Percentiles rank a stretch among this genome's conserved stretches.
phyloP scores from a whole-genome alignment of 2,888 invertebrate species.

The Patella ulyssiponensis region DNA sequence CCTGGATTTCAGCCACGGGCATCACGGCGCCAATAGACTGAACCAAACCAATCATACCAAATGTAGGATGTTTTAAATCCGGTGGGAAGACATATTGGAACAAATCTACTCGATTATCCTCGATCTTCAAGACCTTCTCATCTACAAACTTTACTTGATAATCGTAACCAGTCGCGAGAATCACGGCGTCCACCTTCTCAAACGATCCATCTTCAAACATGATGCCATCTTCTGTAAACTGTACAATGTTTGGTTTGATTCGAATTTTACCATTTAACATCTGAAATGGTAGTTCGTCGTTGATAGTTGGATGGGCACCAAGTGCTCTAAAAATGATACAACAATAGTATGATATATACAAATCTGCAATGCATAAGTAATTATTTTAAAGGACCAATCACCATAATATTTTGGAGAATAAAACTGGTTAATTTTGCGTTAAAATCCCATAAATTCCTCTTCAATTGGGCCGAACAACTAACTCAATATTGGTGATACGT shows the following conservation, averaged over 20 bases:
- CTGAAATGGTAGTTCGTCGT: constrained; percentile 73
- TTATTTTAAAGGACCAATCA: too few relatives aligned
- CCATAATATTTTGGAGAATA: too few relatives aligned
- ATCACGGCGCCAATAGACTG: constrained; percentile 73
- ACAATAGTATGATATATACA: too few relatives aligned
- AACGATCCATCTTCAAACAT: constrained; percentile 64
- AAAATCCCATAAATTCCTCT: too few relatives aligned
- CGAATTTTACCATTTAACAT: constrained; percentile 70
- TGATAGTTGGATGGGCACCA: constrained; percentile 70
- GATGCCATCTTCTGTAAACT: constrained; percentile 59
- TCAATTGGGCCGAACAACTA: too few relatives aligned
- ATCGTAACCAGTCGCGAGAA: constrained; percentile 73
- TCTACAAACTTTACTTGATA: constrained; percentile 69
- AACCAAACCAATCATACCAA: constrained; percentile 71
- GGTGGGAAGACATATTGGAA: constrained; percentile 73
- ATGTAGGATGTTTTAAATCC: constrained; percentile 58
- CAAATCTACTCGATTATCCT: constrained; percentile 67
- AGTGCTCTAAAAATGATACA: constrained; percentile 50
- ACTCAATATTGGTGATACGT: too few relatives aligned
- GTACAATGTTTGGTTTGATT: constrained; percentile 63
- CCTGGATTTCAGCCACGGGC: constrained; percentile 73
- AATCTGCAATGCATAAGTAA: too few relatives aligned
- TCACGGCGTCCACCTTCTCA: constrained; percentile 66
- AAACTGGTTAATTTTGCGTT: too few relatives aligned
- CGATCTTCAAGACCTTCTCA: constrained; percentile 47